Base-by-base conservation (phyloP, 2,888 invertebrate genomes). In the Macrosoma leucophasiata region DNA sequence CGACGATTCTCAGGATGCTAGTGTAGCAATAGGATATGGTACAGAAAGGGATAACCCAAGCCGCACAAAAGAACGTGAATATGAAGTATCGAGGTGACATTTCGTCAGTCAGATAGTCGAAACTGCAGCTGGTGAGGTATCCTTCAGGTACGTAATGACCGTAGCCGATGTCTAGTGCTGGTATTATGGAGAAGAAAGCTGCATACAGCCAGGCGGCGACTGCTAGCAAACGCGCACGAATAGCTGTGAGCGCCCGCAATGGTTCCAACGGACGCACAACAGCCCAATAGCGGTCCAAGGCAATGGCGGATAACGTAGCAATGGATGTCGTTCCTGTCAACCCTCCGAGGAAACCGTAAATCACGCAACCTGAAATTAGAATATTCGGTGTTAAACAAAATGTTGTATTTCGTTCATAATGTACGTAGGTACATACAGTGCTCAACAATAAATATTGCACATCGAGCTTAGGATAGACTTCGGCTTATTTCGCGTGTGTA, bases 91-190 rank as follows among this genome's bases (percentile, higher is more conserved):
- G 87, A 1, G 88, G 88, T 1, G 66, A 60, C 1, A 70, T 55
- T 32, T 88, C 87, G n/a, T 88, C 86, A 1, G 91, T 89, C 27
- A 95, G 84, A 58, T 95, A 95, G 68, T 95, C 94, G 62, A 93
- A 95, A 55, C 94, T 92, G 72, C 95, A 95, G 52, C 92, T 91
- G 11, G 93, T 94, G 38, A 94, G 85, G 59, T 89, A 93, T 2
- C 93, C 94, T 66, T 95, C 95, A 4, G 94, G 93, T 9, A 93
- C 91, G 73, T 94, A 95, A 18, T 84, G 85, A 12, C 91, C 91
- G 48, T 92, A 86, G 5, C 92, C 92, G 23, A 92, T 82, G 52
- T 90, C 85, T 13, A 89, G 61, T 1, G 91, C 87, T 0, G 94
- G 95, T 30, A 93, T 86, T 3, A 87, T 63, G 2, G 93, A 88